Conservation (phyloP, 2,113 vertebrate genomes). For the Tylochromis polylepis region DNA sequence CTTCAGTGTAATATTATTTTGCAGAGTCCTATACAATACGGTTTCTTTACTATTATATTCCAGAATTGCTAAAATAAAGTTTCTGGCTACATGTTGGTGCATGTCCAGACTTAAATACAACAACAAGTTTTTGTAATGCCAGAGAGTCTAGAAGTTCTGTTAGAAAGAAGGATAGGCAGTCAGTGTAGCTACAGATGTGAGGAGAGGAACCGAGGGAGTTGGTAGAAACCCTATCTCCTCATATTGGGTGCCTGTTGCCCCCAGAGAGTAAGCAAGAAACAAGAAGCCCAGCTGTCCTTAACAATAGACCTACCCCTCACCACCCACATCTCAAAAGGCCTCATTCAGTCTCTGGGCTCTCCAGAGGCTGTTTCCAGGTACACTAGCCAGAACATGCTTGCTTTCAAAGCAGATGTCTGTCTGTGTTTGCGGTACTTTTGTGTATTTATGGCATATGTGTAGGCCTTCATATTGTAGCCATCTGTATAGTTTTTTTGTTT, state of each 20-base stretch:
- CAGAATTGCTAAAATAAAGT: background rate
- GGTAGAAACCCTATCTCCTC: slow-evolving; percentile 71
- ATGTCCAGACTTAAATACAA: background rate
- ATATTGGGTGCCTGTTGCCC: slow-evolving; percentile 69
- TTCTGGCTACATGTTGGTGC: background rate
- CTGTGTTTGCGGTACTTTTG: background rate
- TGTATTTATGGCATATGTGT: background rate
- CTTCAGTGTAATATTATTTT: background rate
- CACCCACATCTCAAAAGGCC: slow-evolving; percentile 63
- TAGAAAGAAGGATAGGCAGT: slow-evolving; percentile 13
- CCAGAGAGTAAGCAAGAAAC: slow-evolving; percentile 67
- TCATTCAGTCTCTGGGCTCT: slow-evolving; percentile 66
- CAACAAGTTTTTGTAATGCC: background rate
- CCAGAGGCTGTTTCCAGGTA: slow-evolving; percentile 44
- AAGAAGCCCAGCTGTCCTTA: slow-evolving; percentile 76
- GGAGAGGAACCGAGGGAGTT: slow-evolving; percentile 31
- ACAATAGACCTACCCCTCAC: slow-evolving; percentile 70
- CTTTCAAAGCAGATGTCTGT: slow-evolving; percentile 42
- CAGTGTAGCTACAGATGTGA: slow-evolving; percentile 47
- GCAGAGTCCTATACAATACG: background rate
- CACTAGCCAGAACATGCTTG: slow-evolving; percentile 55
- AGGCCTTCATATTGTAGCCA: background rate
- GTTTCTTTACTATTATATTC: background rate
- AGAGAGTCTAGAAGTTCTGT: background rate
- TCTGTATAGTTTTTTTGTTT: background rate